Percentiles rank a stretch among this genome's conserved stretches.
Evolutionary conservation across 2,797 vertebrate genomes (phyloP).

Genomic region (Saxicola maurus): DNA sequence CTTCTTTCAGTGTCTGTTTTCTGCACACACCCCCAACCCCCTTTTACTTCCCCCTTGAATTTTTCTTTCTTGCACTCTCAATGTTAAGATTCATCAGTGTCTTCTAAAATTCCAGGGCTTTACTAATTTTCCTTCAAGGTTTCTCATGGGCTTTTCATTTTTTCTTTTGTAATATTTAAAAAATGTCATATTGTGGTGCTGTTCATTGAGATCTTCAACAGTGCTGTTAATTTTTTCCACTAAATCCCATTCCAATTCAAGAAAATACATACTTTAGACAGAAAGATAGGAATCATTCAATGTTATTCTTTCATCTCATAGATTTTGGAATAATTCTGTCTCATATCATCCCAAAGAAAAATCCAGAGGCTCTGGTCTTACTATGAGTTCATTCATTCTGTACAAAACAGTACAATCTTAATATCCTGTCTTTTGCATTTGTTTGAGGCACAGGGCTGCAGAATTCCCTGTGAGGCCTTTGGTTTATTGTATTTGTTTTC

Average conservation of each 20-base stretch:
- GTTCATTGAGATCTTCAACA: background rate
- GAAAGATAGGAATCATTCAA: background rate
- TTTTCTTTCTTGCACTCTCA: background rate
- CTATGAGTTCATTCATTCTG: background rate
- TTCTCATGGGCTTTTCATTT: background rate
- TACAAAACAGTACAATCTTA: background rate
- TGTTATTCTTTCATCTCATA: background rate
- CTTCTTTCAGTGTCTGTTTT: background rate
- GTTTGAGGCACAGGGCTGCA: background rate
- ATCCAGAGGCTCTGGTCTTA: background rate
- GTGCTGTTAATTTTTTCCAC: background rate
- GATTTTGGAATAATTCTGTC: background rate
- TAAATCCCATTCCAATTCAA: background rate
- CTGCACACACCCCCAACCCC: fast-evolving
- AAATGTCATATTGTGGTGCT: background rate
- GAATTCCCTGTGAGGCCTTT: background rate
- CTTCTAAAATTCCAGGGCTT: background rate
- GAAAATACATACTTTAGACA: background rate
- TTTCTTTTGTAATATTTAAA: background rate
- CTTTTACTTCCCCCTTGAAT: background rate
- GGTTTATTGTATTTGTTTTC: slow-evolving; percentile 11
- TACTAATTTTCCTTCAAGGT: background rate
- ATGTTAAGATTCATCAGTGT: background rate
- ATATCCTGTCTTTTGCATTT: background rate
- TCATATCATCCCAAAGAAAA: background rate